A percentile compares a stretch with the other conserved stretches of the same genome.
These are phyloP conservation scores for Galaxea fascicularis DNA, from an alignment of 92 coral and sea anemone species.

Conservation along the genomic window DNA sequence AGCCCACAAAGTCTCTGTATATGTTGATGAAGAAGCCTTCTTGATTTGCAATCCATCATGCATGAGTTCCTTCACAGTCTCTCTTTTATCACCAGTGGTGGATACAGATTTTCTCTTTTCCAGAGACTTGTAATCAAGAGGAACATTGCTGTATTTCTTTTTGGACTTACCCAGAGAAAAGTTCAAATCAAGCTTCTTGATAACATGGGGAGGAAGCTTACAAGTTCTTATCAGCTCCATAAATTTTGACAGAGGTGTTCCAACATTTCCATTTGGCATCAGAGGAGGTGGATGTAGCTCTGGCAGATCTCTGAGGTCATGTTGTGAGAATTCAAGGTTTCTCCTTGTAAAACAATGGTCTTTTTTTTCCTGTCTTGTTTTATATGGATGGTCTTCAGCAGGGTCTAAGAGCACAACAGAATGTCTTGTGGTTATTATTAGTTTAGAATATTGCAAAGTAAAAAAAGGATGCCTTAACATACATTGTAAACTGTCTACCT, in stretches of 20 bases:
- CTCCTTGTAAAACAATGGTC: constrained; percentile 57
- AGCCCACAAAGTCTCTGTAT: background rate
- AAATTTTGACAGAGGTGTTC: constrained; percentile 80
- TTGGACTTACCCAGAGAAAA: constrained; percentile 80
- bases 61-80: background rate
- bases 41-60: background rate
- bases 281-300: constrained; percentile 92
- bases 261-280: constrained; percentile 99
- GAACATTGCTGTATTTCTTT: constrained; percentile 93
- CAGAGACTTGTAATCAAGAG: constrained; percentile 78
- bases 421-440: no score
- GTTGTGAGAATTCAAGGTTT: constrained; percentile 71
- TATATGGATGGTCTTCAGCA: constrained; percentile 44
- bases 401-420: background rate
- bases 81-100: background rate
- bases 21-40: background rate
- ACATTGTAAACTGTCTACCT: no score
- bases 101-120: constrained; percentile 23
- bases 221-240: constrained; percentile 86
- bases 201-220: constrained; percentile 90
- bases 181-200: constrained; percentile 86
- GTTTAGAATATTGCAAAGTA: no score
- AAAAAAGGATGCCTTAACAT: no score
- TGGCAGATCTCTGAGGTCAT: constrained; percentile 79
- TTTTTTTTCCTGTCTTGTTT: constrained; percentile 75